phyloP scores from a whole-genome alignment of 2,888 invertebrate genomes.

The Ornithoptera priamus region DNA sequence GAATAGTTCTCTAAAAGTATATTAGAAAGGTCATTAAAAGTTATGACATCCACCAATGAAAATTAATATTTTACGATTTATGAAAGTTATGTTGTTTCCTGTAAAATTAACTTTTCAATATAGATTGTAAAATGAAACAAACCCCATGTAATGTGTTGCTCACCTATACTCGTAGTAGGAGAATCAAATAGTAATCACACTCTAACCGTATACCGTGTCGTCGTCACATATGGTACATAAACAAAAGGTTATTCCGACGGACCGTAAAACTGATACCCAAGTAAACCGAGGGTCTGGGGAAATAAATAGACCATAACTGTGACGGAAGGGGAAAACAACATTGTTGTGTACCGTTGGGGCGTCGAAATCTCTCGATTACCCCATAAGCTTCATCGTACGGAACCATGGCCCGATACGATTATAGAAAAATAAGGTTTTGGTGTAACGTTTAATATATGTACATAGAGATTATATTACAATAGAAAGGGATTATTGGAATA shows the following conservation, averaged over 20 bases:
- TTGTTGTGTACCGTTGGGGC: not conserved
- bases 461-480: too few species aligned
- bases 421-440: too few species aligned
- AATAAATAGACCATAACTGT: slow-evolving; percentile 9
- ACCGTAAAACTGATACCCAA: slow-evolving; percentile 2
- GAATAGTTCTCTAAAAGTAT: too few species aligned
- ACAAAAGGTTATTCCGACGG: not conserved
- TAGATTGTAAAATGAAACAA: too few species aligned
- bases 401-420: not conserved
- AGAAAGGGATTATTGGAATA: too few species aligned
- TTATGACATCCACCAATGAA: too few species aligned
- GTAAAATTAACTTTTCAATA: too few species aligned
- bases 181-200: not conserved
- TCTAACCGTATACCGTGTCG: not conserved
- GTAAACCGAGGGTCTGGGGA: not conserved
- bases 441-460: too few species aligned
- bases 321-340: slow-evolving; percentile 10
- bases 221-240: not conserved
- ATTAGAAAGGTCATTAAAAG: too few species aligned
- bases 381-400: not conserved
- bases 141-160: not conserved
- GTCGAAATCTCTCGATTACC: not conserved
- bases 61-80: too few species aligned
- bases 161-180: not conserved
- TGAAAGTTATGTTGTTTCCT: too few species aligned